Base-by-base conservation (phyloP, 2,797 vertebrate genomes). In the Rhynchotus rufescens region DNA sequence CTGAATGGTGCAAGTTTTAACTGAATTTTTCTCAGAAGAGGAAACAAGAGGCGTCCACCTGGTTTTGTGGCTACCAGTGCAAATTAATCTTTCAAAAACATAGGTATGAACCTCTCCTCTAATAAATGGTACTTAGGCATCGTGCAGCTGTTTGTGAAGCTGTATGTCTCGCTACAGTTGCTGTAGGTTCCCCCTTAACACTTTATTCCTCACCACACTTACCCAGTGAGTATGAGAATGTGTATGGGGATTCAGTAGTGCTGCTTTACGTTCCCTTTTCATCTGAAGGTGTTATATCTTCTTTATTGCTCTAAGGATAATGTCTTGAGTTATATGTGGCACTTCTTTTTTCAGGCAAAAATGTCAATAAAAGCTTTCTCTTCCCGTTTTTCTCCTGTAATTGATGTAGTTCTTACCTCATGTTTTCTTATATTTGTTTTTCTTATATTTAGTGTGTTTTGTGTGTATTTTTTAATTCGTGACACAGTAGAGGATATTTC, bases 231-330 rank as follows among this genome's bases (percentile, higher is more conserved):
- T 40, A 40, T 40, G 40, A 40, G 5, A 66, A 59, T 81, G 80
- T 13, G 2, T 38, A 0, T 42, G 52, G 51, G 22, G 69, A 81
- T 68, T 69, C 12, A 81, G 15, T 75, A 66, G 16, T 62, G 83
- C 25, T 72, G 1, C 21, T 79, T 84, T 42, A 23, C 71, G 78
- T n/a, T 87, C 36, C 16, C 34, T 65, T 60, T 88, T 30, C 10
- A 15, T 83, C 84, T 89, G 73, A 81, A 38, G 13, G 68, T 87
- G 12, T 19, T 77, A 25, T 82, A 82, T 57, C 25, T 76, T 77
- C 34, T 38, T 64, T 77, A 30, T 15, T 90, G 30, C 54, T 6
- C 1, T 44, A 71, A 80, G 42, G 66, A 38, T 54, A 49, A 59
- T 47, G 74, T 82, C 12, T 72, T 11, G n/a, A 59, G 21, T 42